phyloP scores from a whole-genome alignment of 2,113 vertebrate genomes.

The Amazona vittata region DNA sequence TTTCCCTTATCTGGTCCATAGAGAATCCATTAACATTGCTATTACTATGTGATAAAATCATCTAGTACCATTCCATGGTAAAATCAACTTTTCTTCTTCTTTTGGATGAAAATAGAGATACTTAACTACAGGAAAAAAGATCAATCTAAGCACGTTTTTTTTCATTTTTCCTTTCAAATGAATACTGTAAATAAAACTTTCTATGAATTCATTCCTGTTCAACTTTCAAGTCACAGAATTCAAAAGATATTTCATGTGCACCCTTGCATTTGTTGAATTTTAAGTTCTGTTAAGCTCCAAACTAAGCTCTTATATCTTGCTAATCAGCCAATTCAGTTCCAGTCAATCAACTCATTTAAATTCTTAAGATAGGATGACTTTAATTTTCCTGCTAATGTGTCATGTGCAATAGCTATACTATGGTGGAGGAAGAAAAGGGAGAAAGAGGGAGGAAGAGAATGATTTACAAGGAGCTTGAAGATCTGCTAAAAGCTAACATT shows the following conservation, averaged over 20 bases:
- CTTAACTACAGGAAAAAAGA: not conserved
- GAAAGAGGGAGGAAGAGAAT: not conserved
- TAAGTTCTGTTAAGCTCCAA: not conserved
- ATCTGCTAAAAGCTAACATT: not conserved
- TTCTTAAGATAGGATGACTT: not conserved
- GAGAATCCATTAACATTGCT: not conserved
- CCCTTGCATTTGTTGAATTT: not conserved
- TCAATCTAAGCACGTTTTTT: not conserved
- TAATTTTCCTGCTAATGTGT: constrained; percentile 7
- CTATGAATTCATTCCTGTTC: not conserved
- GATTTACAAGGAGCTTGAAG: not conserved
- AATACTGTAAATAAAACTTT: not conserved
- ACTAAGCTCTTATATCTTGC: not conserved
- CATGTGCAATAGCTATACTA: not conserved
- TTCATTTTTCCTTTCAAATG: not conserved
- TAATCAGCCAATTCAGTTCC: constrained; percentile 25
- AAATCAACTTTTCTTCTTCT: not conserved
- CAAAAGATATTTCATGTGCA: not conserved
- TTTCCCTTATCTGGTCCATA: not conserved
- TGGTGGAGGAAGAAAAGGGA: not conserved
- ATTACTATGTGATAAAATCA: not conserved
- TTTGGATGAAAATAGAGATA: not conserved
- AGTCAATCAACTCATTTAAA: not conserved
- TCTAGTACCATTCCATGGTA: not conserved
- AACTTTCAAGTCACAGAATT: not conserved